Evolutionary conservation across 2,797 vertebrate genomes (phyloP).

Genomic region (Argya squamiceps): DNA sequence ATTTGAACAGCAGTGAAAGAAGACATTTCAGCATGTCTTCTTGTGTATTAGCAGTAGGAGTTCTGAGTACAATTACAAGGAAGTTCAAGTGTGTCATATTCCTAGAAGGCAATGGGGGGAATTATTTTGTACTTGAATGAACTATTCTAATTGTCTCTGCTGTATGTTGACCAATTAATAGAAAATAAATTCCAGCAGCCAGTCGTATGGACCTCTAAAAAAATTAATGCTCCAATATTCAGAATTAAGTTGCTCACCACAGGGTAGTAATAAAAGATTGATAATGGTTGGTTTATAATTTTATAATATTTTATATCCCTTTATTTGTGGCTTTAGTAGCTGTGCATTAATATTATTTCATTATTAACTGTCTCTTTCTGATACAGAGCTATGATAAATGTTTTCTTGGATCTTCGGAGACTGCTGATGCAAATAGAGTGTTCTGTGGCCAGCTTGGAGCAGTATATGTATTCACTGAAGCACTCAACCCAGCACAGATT

Average conservation of each 20-base stretch:
- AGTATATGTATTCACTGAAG: constrained; percentile 95
- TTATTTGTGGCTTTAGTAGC: not conserved
- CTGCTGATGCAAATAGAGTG: constrained; percentile 93
- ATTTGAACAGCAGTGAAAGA: not conserved
- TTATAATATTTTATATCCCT: too few relatives aligned
- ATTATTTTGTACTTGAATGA: not conserved
- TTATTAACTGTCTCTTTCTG: constrained; percentile 55
- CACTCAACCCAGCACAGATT: constrained; percentile 96
- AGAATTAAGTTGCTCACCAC: not conserved
- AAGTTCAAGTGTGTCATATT: not conserved
- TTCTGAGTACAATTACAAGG: not conserved
- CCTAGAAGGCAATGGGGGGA: not conserved
- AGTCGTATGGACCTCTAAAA: not conserved
- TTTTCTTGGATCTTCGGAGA: constrained; percentile 98
- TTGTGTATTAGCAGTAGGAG: not conserved
- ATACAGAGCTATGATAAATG: constrained; percentile 96
- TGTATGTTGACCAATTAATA: not conserved
- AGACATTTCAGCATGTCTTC: accelerated
- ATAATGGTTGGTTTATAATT: not conserved
- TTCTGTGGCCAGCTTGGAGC: constrained; percentile 98
- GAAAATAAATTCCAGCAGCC: not conserved
- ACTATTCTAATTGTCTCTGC: not conserved
- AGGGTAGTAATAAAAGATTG: not conserved
- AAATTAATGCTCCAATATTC: not conserved
- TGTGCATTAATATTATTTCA: not conserved